phyloP scores from a whole-genome alignment of 1,140 invertebrate species.

The Diachasma alloeum region DNA sequence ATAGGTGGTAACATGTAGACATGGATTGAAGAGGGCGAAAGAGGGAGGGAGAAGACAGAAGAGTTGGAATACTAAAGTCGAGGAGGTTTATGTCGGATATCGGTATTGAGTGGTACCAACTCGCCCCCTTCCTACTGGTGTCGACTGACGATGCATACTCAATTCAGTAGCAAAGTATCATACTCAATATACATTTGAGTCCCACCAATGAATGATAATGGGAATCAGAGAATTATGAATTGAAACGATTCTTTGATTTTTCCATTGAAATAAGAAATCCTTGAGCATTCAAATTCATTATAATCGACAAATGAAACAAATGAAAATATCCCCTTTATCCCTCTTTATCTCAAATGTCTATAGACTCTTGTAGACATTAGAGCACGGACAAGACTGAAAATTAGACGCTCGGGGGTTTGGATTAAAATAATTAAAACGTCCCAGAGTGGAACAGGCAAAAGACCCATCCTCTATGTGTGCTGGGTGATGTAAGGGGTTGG shows the following conservation, averaged over 20 bases:
- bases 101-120: neutral
- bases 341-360: neutral
- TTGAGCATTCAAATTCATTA: too few relatives aligned
- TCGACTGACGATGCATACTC: too few relatives aligned
- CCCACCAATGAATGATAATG: neutral
- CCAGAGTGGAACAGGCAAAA: constrained; percentile 54
- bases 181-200: neutral
- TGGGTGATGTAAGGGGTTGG: constrained; percentile 47
- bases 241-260: neutral
- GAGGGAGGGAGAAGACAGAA: neutral
- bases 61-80: neutral
- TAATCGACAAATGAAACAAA: neutral
- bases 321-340: neutral
- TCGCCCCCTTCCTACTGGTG: neutral
- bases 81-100: neutral
- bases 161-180: neutral
- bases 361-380: neutral
- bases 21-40: neutral
- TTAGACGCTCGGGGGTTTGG: constrained; percentile 48
- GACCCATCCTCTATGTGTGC: constrained; percentile 29
- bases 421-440: constrained; percentile 65
- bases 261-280: too few relatives aligned
- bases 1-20: neutral
- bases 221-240: neutral
- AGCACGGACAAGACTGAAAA: neutral